Evolutionary conservation across 2,113 vertebrate genomes (phyloP).

Genomic region (Tapirus terrestris): DNA sequence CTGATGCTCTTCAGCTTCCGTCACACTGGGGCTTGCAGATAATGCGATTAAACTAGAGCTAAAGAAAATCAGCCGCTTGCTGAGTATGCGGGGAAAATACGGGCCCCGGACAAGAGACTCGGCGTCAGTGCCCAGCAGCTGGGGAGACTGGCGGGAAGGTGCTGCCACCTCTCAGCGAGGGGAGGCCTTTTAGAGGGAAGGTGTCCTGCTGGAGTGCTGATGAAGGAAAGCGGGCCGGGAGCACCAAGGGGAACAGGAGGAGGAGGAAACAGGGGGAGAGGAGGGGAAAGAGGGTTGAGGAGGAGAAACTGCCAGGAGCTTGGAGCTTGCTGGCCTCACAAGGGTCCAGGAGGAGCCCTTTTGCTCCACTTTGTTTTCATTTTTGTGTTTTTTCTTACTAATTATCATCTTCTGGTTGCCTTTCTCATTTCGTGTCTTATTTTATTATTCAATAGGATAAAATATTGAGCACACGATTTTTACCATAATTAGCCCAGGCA

Average conservation of each 20-base stretch:
- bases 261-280: neutral
- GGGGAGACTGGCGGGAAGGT: neutral
- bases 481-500: neutral
- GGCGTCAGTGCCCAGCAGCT: neutral
- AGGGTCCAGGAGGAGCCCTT: neutral
- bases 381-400: neutral
- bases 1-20: neutral
- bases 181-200: neutral
- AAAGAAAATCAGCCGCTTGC: constrained; percentile 19
- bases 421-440: neutral
- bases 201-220: neutral
- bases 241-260: fast-evolving
- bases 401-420: neutral
- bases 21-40: neutral
- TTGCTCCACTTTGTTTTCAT: neutral
- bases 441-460: neutral
- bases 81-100: neutral
- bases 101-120: neutral
- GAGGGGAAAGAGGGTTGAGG: neutral
- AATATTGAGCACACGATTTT: neutral
- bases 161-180: fast-evolving
- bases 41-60: constrained; percentile 20
- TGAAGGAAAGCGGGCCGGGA: neutral
- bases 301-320: neutral
- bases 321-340: neutral